Evolutionary conservation across 2,113 vertebrate genomes (phyloP).

Genomic region (Leucosticte australis): DNA sequence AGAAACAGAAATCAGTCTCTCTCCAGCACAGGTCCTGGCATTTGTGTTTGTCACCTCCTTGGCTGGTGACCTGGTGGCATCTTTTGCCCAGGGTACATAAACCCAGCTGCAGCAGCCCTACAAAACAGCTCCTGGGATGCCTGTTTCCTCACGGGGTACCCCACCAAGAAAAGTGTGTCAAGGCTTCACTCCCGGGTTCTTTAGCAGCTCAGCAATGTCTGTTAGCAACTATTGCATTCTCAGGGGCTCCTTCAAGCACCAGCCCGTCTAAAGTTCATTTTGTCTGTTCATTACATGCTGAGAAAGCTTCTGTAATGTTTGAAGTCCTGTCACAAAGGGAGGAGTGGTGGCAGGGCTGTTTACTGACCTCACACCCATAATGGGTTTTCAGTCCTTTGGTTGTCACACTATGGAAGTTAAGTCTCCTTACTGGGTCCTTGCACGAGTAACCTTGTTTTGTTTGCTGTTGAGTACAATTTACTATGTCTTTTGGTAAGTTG

Average conservation of each 20-base stretch:
- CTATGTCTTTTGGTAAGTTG: neutral
- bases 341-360: neutral
- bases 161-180: neutral
- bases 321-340: neutral
- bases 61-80: neutral
- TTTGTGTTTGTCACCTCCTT: neutral
- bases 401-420: neutral
- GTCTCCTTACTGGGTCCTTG: neutral
- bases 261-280: neutral
- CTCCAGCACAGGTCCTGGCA: neutral
- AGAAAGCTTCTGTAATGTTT: neutral
- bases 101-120: neutral
- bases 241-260: neutral
- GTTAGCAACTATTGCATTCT: neutral
- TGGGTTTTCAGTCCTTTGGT: neutral
- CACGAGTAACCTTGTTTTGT: neutral
- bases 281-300: neutral
- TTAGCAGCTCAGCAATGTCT: rapidly evolving
- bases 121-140: neutral
- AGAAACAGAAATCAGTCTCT: neutral
- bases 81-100: neutral
- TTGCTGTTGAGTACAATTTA: neutral
- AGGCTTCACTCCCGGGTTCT: rapidly evolving
- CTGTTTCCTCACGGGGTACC: neutral
- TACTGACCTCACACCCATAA: neutral